Evolutionary conservation across 2,797 vertebrate genomes (phyloP).

Genomic region (Ceryle rudis): DNA sequence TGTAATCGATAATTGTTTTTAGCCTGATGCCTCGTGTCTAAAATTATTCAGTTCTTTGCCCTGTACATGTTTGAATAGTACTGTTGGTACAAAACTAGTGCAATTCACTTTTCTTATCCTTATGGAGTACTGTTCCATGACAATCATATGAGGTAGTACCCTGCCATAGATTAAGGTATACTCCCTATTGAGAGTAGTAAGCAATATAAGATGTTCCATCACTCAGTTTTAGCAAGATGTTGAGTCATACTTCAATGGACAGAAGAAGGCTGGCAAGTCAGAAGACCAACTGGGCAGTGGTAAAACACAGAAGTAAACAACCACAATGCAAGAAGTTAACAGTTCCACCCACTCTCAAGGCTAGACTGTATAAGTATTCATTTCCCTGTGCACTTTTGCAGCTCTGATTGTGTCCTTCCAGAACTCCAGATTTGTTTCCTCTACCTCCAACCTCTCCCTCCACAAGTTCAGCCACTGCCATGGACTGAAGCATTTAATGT

Average conservation of each 20-base stretch:
- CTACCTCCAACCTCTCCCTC: background rate
- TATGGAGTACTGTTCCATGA: background rate
- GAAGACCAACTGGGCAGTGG: background rate
- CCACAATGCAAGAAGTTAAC: background rate
- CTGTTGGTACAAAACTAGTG: background rate
- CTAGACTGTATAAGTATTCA: background rate
- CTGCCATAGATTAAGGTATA: background rate
- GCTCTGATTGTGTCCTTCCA: background rate
- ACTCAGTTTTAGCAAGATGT: background rate
- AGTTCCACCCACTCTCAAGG: background rate
- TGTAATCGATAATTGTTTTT: background rate
- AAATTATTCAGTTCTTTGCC: background rate
- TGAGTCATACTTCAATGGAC: background rate
- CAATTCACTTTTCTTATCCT: background rate
- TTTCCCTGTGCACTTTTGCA: background rate
- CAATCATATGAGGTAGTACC: background rate
- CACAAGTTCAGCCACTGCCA: background rate
- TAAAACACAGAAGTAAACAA: background rate
- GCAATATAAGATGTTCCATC: background rate
- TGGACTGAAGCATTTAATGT: background rate
- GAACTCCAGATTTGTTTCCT: background rate
- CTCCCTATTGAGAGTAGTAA: background rate
- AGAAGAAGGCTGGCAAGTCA: background rate
- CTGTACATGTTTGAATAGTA: background rate
- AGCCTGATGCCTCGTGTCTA: background rate